Base-by-base conservation (phyloP, 2,797 vertebrate genomes). In the Fistularia tabacaria region DNA sequence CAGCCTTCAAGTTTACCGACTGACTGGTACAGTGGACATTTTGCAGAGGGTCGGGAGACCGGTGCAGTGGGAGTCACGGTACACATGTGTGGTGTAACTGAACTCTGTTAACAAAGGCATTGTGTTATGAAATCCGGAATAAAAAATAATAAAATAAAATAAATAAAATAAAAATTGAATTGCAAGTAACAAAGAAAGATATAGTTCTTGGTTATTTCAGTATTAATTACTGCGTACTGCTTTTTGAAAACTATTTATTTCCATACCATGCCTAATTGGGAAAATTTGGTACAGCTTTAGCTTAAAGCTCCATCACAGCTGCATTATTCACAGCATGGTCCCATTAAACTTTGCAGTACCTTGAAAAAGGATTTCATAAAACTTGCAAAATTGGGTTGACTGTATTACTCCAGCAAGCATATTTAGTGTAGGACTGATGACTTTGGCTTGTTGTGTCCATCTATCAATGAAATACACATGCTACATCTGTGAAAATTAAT, bases 371-470 rank as follows among this genome's bases (percentile, higher is more conserved):
- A 59, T 74, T 76, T 48, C 40, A 49, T 56, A 70, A 75, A 81
- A 77, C 62, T 58, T 74, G 55, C 64, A 75, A 82, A 87, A 83
- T 82, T 64, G 75, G 80, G 71, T 50, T 67, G 66, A 63, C 78
- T 80, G 63, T 69, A 56, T 73, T 71, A 65, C 62, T 74, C 71
- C 61, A 54, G 62, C 81, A 74, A 81, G 82, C 79, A 82, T 74
- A 81, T 83, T 81, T 69, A 83, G 79, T 71, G 69, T 76, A 78
- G 57, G 73, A 75, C 77, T 70, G 66, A 79, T 77, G 82, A 80
- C 82, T 69, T 76, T 52, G 61, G 79, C 83, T 82, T 84, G 85
- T 82, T 85, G 79, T 76, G 79, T 78, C 72, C 71, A 77, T 76
- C 75, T 78, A 72, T 77, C 80, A 80, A 76, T 82, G 81, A 85